These are phyloP conservation scores for Apodemia duryi DNA, from an alignment of 2,888 invertebrate species.

Conservation along the genomic window DNA sequence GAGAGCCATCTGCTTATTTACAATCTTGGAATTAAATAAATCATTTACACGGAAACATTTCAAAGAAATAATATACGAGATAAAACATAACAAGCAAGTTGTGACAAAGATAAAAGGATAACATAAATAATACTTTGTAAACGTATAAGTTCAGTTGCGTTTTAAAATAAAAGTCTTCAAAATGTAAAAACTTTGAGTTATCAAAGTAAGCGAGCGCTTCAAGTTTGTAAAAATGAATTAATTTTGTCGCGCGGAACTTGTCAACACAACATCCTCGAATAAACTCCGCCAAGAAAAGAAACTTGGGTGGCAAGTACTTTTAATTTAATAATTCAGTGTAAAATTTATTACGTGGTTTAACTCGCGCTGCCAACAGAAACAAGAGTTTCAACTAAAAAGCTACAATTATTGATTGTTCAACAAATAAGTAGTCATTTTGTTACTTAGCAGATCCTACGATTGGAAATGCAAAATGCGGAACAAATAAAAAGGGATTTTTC, in stretches of 20 bases:
- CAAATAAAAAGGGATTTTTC: too few relatives aligned
- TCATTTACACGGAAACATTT: too few relatives aligned
- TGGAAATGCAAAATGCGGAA: too few relatives aligned
- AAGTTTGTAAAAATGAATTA: conserved; percentile 21
- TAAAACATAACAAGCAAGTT: background rate
- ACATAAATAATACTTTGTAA: background rate
- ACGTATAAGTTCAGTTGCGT: conserved; percentile 3
- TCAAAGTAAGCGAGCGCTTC: conserved; percentile 1
- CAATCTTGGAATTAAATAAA: too few relatives aligned
- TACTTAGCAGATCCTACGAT: too few relatives aligned
- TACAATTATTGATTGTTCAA: too few relatives aligned
- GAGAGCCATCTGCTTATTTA: too few relatives aligned
- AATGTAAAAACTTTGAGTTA: conserved; percentile 8
- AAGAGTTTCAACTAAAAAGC: too few relatives aligned
- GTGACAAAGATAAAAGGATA: background rate
- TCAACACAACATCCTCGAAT: conserved; percentile 18
- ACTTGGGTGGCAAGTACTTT: conserved; percentile 16
- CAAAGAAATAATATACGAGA: background rate
- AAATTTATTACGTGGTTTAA: too few relatives aligned
- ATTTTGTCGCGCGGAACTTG: conserved; percentile 12
- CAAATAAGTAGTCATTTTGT: too few relatives aligned
- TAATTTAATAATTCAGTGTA: background rate
- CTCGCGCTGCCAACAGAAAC: too few relatives aligned
- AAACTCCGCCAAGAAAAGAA: conserved; percentile 13
- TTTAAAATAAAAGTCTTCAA: conserved; percentile 9